These are phyloP conservation scores for Melanocharis versteri DNA, from an alignment of 2,113 vertebrate species.

Conservation along the genomic window DNA sequence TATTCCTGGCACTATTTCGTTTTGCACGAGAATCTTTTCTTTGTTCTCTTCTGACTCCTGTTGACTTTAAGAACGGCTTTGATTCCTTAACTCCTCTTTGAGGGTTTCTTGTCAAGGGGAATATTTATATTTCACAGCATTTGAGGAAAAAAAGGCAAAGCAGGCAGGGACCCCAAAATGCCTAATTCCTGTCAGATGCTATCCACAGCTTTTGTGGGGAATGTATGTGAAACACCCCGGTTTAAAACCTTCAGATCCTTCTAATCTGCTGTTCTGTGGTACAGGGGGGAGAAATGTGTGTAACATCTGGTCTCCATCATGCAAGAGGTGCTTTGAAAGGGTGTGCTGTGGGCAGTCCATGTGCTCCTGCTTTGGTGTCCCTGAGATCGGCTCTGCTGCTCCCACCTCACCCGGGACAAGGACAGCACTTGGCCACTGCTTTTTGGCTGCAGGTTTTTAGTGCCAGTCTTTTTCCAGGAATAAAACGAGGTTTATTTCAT, in stretches of 20 bases:
- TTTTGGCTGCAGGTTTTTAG: not conserved
- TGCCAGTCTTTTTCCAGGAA: not conserved
- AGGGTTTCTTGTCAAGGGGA: not conserved
- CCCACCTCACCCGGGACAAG: not conserved
- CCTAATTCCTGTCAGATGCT: not conserved
- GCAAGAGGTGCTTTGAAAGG: not conserved
- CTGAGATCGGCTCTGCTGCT: not conserved
- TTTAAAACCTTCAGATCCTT: not conserved
- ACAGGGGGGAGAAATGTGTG: accelerated
- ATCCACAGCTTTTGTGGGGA: not conserved
- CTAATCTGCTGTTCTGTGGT: not conserved
- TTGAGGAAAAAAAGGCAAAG: not conserved
- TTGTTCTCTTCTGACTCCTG: not conserved
- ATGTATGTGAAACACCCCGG: not conserved
- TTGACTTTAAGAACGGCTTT: not conserved
- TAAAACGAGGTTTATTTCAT: not conserved
- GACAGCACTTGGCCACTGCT: accelerated
- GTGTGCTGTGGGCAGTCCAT: not conserved
- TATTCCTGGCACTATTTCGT: not conserved
- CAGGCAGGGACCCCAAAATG: not conserved
- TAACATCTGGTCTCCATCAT: not conserved
- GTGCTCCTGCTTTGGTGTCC: accelerated
- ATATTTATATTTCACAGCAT: not conserved
- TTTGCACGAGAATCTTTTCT: not conserved
- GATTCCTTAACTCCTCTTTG: not conserved